A percentile compares a stretch with the other conserved stretches of the same genome.
Conservation (phyloP, 2,113 vertebrate genomes). For the Todiramphus saurophagus region DNA sequence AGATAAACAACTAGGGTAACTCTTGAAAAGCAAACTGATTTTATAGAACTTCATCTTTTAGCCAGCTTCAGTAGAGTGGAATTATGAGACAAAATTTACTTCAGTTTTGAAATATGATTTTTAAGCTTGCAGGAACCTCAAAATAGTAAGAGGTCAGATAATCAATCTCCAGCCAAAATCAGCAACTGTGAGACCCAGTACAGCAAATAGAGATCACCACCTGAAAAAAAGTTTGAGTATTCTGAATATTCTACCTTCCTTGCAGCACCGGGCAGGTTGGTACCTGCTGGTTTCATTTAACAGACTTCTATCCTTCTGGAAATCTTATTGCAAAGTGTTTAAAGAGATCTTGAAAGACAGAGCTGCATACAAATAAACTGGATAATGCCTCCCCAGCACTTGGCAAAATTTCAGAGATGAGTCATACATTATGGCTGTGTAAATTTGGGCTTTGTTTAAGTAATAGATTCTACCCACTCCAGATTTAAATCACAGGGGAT, state of each 20-base stretch:
- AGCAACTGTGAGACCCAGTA: background rate
- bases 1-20: background rate
- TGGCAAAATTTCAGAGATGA: slow-evolving; percentile 43
- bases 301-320: background rate
- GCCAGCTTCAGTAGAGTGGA: background rate
- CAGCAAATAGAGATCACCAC: background rate
- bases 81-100: background rate
- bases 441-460: background rate
- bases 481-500: background rate
- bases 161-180: background rate
- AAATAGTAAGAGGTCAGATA: background rate
- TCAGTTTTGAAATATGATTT: background rate
- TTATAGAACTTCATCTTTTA: background rate
- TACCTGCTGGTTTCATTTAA: background rate
- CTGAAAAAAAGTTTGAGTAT: background rate
- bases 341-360: slow-evolving; percentile 13
- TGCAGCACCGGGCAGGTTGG: background rate
- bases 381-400: background rate
- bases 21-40: background rate
- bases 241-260: background rate
- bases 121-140: background rate
- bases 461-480: background rate
- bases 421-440: slow-evolving; percentile 1
- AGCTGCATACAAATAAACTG: slow-evolving; percentile 21
- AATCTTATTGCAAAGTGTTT: slow-evolving; percentile 9